A percentile compares a stretch with the other conserved stretches of the same genome.
Conservation (phyloP, 2,888 invertebrate species). For the Diarsia rubi region DNA sequence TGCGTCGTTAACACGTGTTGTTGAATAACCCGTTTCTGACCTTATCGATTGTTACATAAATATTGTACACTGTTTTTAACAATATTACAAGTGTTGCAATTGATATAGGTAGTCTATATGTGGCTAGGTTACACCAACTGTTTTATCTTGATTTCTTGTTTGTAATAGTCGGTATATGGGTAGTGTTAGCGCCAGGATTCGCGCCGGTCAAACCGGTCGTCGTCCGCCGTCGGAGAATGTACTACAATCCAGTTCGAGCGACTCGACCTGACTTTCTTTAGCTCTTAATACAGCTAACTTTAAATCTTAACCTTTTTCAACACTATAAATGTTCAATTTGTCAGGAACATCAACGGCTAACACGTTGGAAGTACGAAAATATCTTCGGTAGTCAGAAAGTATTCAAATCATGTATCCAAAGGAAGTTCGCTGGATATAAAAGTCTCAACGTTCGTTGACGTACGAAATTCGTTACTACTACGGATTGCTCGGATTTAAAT, state of each 20-base stretch:
- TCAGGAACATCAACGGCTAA: conserved; percentile 52
- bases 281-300: conserved; percentile 72
- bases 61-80: conserved; percentile 67
- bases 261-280: conserved; percentile 85
- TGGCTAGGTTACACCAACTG: conserved; percentile 43
- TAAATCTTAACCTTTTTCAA: conserved; percentile 62
- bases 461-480: conserved; percentile 44
- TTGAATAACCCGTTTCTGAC: conserved; percentile 72
- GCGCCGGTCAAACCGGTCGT: conserved; percentile 88
- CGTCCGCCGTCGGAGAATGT: conserved; percentile 75
- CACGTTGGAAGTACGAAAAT: conserved; percentile 60
- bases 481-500: conserved; percentile 28
- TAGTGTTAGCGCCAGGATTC: conserved; percentile 84
- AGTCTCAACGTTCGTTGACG: conserved; percentile 37
- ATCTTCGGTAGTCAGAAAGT: conserved; percentile 48
- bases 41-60: conserved; percentile 75
- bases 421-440: conserved; percentile 49
- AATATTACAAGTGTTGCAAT: conserved; percentile 54
- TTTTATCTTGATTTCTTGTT: conserved; percentile 66
- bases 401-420: conserved; percentile 58
- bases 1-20: conserved; percentile 65
- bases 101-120: conserved; percentile 45
- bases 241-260: conserved; percentile 84
- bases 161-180: conserved; percentile 68
- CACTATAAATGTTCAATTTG: conserved; percentile 57